Conservation (phyloP, 2,888 invertebrate species). For the Bhutanitis thaidina region DNA sequence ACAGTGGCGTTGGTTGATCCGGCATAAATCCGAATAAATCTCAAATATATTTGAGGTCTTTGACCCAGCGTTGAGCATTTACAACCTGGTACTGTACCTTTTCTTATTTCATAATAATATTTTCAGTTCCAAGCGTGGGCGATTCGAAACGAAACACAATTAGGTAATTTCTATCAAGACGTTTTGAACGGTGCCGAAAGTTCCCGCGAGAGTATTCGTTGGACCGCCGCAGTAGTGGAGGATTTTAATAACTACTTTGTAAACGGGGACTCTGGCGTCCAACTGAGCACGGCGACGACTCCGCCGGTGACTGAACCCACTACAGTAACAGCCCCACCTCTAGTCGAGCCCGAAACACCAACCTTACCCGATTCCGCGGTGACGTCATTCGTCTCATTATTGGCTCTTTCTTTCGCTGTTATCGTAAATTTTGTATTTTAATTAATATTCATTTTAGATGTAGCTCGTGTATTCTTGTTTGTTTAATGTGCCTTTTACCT, state of each 20-base stretch:
- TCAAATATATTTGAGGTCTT: too few relatives aligned
- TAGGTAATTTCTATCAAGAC: conserved; percentile 34
- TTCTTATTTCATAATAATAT: too few relatives aligned
- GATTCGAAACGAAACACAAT: conserved; percentile 25
- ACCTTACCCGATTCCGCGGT: conserved; percentile 45
- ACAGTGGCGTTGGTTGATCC: too few relatives aligned
- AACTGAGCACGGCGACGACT: conserved; percentile 21
- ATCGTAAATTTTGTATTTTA: conserved; percentile 43
- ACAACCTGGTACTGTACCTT: too few relatives aligned
- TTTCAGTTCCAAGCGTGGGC: conserved; percentile 61
- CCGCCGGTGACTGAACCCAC: conserved; percentile 21
- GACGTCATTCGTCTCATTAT: conserved; percentile 40
- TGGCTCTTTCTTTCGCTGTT: conserved; percentile 37
- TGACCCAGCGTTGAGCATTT: too few relatives aligned
- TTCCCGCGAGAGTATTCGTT: conserved; percentile 40
- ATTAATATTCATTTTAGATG: conserved; percentile 13
- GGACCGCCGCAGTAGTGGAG: conserved; percentile 33
- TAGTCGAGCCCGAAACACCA: conserved; percentile 46
- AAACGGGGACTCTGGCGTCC: conserved; percentile 30
- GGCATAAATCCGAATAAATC: too few relatives aligned
- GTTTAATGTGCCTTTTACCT: not conserved
- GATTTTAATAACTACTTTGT: conserved; percentile 47
- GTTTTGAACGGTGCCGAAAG: conserved; percentile 35
- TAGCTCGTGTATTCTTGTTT: conserved; percentile 1
- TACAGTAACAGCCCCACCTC: conserved; percentile 27